These are phyloP conservation scores for Notarius lentiginosus DNA, from an alignment of 2,113 vertebrate genomes.

Conservation along the genomic window DNA sequence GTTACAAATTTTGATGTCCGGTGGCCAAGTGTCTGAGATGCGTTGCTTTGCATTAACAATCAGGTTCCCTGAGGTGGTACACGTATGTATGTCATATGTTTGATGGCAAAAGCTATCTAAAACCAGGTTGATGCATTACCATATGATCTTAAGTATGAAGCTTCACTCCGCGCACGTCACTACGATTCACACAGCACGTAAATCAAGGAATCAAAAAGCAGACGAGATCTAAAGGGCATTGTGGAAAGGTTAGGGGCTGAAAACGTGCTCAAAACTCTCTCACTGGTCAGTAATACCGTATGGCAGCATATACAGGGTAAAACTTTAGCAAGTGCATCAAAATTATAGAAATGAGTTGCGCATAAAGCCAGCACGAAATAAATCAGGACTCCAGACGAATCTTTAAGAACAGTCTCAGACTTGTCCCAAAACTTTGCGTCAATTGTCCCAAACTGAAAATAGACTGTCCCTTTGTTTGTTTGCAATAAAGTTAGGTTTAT, in stretches of 20 bases:
- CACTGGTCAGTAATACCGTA: not conserved
- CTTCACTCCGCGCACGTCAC: no score
- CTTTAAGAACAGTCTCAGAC: no score
- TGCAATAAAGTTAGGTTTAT: not conserved
- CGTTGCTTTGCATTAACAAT: no score
- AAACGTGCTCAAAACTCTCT: not conserved
- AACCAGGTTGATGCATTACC: no score
- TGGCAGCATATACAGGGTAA: not conserved
- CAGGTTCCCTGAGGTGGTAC: no score
- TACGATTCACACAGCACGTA: no score
- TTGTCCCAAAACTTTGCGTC: not conserved
- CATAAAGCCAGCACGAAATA: not conserved
- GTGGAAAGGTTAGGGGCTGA: not conserved
- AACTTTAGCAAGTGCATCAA: not conserved
- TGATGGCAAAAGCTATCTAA: no score
- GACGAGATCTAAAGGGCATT: not conserved
- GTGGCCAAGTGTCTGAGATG: no score
- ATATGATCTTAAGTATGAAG: no score
- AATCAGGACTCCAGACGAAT: not conserved
- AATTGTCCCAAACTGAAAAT: not conserved
- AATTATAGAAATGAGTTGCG: not conserved
- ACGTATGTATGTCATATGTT: no score
- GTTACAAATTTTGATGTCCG: no score
- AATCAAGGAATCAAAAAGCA: not conserved
- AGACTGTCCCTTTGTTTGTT: no score